Evolutionary conservation across 2,113 vertebrate genomes (phyloP).

Genomic region (Elanoides forficatus): DNA sequence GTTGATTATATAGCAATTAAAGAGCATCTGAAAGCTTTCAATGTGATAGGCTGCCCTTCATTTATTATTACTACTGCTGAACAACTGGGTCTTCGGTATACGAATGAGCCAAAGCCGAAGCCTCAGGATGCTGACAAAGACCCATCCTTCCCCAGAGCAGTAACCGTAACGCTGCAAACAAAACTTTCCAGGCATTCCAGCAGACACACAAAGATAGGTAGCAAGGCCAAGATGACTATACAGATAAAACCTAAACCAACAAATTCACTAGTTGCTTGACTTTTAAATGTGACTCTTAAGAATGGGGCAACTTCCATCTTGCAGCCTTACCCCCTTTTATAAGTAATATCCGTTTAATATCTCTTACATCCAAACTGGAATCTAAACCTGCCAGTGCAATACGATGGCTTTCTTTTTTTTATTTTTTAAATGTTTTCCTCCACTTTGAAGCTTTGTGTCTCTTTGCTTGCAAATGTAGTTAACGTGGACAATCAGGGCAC

Average conservation of each 20-base stretch:
- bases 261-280: neutral
- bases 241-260: neutral
- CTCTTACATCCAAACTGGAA: neutral
- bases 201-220: neutral
- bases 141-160: neutral
- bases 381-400: neutral
- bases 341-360: neutral
- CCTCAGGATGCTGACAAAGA: neutral
- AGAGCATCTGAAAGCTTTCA: neutral
- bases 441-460: neutral
- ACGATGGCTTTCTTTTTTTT: neutral
- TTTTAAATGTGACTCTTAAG: neutral
- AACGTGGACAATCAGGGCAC: neutral
- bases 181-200: neutral
- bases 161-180: neutral
- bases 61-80: neutral
- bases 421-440: neutral
- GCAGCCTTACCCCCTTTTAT: neutral
- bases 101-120: neutral
- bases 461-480: neutral
- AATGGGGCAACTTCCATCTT: neutral
- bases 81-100: neutral
- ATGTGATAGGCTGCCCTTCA: neutral
- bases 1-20: neutral
- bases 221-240: neutral